Evolutionary conservation across 1,140 invertebrate genomes (phyloP).

Genomic region (Portunus trituberculatus): DNA sequence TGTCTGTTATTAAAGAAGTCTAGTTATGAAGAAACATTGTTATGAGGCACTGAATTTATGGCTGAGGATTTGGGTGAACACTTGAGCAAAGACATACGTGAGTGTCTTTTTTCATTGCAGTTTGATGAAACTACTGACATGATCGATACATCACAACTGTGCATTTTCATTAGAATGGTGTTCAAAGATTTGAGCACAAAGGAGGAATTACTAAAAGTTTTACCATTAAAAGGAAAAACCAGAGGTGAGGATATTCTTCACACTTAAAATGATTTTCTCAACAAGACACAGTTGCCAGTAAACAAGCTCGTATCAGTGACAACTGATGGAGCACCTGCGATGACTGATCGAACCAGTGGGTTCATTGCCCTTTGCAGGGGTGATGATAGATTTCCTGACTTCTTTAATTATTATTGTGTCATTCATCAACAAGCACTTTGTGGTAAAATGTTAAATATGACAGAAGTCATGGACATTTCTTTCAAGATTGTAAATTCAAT

Average conservation of each 20-base stretch:
- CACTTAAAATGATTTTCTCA: slow-evolving; percentile 58
- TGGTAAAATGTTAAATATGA: too few species aligned
- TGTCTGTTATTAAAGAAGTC: slow-evolving; percentile 50
- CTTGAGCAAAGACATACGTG: slow-evolving; percentile 43
- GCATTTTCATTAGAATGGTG: slow-evolving; percentile 51
- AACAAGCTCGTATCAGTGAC: too few species aligned
- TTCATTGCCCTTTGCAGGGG: slow-evolving; percentile 29
- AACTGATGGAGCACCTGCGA: slow-evolving; percentile 62
- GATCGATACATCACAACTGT: slow-evolving; percentile 52
- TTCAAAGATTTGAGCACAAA: slow-evolving; percentile 53
- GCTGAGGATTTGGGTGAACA: slow-evolving; percentile 61
- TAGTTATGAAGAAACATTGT: slow-evolving; percentile 64
- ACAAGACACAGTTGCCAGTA: too few species aligned
- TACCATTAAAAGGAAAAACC: slow-evolving; percentile 55
- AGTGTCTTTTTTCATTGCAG: slow-evolving; percentile 43
- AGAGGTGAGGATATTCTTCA: slow-evolving; percentile 58
- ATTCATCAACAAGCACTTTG: too few species aligned
- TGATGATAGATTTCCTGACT: slow-evolving; percentile 22
- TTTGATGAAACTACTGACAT: slow-evolving; percentile 59
- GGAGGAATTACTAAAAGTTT: slow-evolving; percentile 36
- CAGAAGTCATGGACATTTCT: too few species aligned
- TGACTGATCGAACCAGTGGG: slow-evolving; percentile 46
- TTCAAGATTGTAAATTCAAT: slow-evolving; percentile 64
- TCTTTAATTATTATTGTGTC: too few species aligned
- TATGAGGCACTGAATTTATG: slow-evolving; percentile 50